These are phyloP conservation scores for Lophochroa leadbeateri DNA, from an alignment of 2,113 vertebrate species.

Conservation along the genomic window DNA sequence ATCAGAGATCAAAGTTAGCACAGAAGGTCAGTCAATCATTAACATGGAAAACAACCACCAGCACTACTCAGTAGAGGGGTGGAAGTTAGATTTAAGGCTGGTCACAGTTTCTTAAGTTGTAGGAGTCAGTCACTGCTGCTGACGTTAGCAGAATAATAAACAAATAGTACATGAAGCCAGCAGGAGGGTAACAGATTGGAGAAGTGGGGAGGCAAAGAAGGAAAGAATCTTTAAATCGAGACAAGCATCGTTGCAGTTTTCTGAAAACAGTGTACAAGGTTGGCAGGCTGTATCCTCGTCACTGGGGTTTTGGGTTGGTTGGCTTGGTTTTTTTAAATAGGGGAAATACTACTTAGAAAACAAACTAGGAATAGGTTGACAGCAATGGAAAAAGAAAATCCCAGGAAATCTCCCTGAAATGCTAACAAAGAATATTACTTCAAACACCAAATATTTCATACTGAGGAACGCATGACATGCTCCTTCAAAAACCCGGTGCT, in stretches of 20 bases:
- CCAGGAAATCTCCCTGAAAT: neutral
- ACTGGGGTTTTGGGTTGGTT: too few species aligned
- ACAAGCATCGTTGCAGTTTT: neutral
- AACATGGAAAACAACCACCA: neutral
- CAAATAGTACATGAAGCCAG: neutral
- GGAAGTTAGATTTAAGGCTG: neutral
- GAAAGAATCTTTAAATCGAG: neutral
- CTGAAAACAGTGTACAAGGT: neutral
- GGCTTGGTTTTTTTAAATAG: neutral
- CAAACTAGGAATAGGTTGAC: neutral
- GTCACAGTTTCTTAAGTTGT: neutral
- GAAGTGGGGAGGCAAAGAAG: neutral
- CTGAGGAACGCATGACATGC: neutral
- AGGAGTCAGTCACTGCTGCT: neutral
- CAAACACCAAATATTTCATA: neutral
- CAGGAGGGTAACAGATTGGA: neutral
- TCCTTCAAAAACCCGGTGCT: neutral
- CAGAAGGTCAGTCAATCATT: neutral
- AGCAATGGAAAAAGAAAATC: neutral
- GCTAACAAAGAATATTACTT: neutral
- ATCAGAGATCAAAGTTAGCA: neutral
- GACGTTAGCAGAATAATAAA: neutral
- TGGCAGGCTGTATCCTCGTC: accelerated
- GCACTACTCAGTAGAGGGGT: neutral
- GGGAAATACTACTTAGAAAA: neutral